Evolutionary conservation across 2,888 invertebrate genomes (phyloP).

Genomic region (Ceratothoa steindachneri): DNA sequence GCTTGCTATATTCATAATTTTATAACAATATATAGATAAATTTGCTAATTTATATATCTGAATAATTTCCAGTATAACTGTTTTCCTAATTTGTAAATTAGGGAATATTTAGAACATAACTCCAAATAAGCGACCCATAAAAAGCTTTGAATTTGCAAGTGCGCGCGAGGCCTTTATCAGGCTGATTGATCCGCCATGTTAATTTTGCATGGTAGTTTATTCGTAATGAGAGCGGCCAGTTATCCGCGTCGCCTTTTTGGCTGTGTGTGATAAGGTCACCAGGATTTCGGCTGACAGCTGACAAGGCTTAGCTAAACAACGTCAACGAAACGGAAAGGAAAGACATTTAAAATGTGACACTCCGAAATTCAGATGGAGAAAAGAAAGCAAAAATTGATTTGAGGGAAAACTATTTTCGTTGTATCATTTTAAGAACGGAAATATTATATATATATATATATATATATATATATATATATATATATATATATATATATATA

Average conservation of each 20-base stretch:
- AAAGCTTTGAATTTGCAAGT: no score
- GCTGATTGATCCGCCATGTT: no score
- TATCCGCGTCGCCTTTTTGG: neutral
- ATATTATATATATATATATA: neutral
- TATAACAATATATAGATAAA: no score
- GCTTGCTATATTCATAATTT: no score
- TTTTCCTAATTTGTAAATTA: no score
- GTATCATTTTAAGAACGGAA: neutral
- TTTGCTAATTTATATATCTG: no score
- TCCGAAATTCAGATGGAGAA: neutral
- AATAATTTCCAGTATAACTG: no score
- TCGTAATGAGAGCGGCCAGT: neutral
- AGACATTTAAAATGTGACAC: constrained; percentile 5
- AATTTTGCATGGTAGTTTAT: neutral
- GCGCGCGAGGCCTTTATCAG: no score
- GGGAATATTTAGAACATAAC: no score
- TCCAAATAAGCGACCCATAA: no score
- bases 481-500: neutral
- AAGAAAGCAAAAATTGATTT: neutral
- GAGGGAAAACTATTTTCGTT: neutral
- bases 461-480: neutral
- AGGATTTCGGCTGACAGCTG: constrained; percentile 9
- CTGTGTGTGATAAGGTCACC: constrained; percentile 5
- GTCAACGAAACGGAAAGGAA: neutral
- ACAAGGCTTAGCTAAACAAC: constrained; percentile 9